Percentiles rank a stretch among this genome's conserved stretches.
phyloP scores from a whole-genome alignment of 2,113 vertebrate genomes.

The Corvus hawaiiensis region DNA sequence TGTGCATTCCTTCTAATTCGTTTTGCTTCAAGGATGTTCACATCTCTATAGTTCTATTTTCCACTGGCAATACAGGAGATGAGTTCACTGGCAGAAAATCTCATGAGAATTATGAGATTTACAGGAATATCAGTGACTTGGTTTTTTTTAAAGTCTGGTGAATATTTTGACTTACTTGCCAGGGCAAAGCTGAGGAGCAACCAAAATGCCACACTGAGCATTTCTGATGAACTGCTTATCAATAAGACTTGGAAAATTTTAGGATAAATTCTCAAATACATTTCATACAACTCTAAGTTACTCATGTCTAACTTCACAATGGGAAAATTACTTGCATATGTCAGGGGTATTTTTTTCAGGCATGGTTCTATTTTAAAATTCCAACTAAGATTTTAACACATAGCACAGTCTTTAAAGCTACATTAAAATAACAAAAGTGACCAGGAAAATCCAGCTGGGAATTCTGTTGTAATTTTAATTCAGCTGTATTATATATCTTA shows the following conservation, averaged over 20 bases:
- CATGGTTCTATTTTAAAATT: neutral
- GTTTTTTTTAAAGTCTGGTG: neutral
- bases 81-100: neutral
- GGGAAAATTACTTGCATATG: neutral
- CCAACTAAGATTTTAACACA: neutral
- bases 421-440: conserved; percentile 53
- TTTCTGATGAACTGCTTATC: neutral
- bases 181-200: neutral
- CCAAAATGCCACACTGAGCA: neutral
- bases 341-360: neutral
- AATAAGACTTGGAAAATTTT: neutral
- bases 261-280: neutral
- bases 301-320: neutral
- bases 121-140: neutral
- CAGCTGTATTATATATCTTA: conserved; percentile 16
- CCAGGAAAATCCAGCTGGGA: conserved; percentile 35
- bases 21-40: neutral
- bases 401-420: neutral
- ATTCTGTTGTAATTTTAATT: conserved; percentile 47
- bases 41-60: neutral
- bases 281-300: neutral
- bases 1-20: neutral
- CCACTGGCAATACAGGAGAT: neutral
- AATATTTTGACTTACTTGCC: neutral
- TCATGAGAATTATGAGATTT: neutral